Evolutionary conservation across 2,797 vertebrate genomes (phyloP).

Genomic region (Phyllotis vaccarum): DNA sequence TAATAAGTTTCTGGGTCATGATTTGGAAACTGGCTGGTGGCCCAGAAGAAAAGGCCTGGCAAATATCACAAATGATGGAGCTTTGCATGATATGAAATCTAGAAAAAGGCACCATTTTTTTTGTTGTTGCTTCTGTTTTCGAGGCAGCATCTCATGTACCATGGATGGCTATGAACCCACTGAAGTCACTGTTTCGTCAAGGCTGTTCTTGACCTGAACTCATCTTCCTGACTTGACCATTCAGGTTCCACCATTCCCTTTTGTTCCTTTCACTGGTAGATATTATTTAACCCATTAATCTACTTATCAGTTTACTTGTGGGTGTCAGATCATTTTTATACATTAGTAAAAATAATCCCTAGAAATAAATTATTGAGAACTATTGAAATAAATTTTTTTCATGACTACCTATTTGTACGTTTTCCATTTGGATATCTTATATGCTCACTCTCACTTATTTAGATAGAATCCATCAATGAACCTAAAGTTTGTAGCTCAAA

Average conservation of each 20-base stretch:
- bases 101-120: neutral
- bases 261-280: neutral
- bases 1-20: neutral
- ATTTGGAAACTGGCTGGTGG: neutral
- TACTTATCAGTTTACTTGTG: neutral
- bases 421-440: neutral
- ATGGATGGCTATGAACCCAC: neutral
- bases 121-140: neutral
- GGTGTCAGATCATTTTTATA: neutral
- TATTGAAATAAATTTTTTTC: neutral
- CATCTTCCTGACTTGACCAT: neutral
- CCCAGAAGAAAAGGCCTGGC: neutral
- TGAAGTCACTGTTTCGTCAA: neutral
- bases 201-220: neutral
- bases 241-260: neutral
- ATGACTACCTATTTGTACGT: neutral
- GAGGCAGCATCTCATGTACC: neutral
- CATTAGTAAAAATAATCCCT: neutral
- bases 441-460: neutral
- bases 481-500: neutral
- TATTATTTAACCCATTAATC: neutral
- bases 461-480: neutral
- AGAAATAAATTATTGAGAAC: neutral
- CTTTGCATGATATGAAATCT: neutral
- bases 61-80: neutral